Conservation (phyloP, 2,888 invertebrate genomes). For the Gymnosoma rotundatum region DNA sequence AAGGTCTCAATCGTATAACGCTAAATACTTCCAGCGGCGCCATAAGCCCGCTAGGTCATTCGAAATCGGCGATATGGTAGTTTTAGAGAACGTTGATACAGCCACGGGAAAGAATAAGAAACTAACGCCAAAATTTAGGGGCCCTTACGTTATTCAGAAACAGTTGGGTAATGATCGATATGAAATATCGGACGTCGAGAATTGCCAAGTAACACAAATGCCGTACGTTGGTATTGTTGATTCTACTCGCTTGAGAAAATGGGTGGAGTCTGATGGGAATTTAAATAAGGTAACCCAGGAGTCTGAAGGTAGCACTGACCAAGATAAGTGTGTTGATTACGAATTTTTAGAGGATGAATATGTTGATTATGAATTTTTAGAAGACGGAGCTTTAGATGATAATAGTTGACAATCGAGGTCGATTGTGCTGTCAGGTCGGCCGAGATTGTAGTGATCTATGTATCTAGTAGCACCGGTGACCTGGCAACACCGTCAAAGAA, state of each 20-base stretch:
- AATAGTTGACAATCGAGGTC: slow-evolving; percentile 13
- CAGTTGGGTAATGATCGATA: slow-evolving; percentile 41
- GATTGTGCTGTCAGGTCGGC: slow-evolving; percentile 16
- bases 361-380: slow-evolving; percentile 21
- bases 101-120: slow-evolving; percentile 8
- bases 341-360: neutral
- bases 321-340: too few relatives aligned
- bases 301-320: slow-evolving; percentile 19
- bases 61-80: too few relatives aligned
- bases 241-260: too few relatives aligned
- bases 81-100: too few relatives aligned
- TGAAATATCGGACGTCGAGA: slow-evolving; percentile 39
- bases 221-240: slow-evolving; percentile 17
- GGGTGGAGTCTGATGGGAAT: neutral
- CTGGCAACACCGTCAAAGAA: neutral
- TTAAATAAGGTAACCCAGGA: neutral
- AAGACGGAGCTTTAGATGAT: slow-evolving; percentile 6
- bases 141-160: slow-evolving; percentile 36
- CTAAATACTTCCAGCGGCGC: too few relatives aligned
- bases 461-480: neutral
- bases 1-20: too few relatives aligned
- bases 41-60: too few relatives aligned
- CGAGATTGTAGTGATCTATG: slow-evolving; percentile 16
- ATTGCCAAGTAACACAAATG: slow-evolving; percentile 29
- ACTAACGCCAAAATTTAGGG: slow-evolving; percentile 22